These are phyloP conservation scores for Rynchops niger DNA, from an alignment of 2,113 vertebrate genomes.

Conservation along the genomic window DNA sequence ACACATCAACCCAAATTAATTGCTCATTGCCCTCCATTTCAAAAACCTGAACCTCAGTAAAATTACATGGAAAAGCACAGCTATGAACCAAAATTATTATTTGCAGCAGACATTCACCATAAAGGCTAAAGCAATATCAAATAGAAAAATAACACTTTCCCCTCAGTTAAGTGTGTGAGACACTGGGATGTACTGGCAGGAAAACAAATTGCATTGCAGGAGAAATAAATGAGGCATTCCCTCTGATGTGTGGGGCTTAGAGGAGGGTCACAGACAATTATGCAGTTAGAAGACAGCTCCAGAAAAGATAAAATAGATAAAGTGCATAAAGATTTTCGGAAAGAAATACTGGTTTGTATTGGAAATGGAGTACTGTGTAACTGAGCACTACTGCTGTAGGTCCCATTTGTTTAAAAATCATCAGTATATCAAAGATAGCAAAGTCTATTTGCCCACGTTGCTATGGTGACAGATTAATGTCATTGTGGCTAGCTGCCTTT, in stretches of 20 bases:
- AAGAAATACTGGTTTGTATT: neutral
- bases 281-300: neutral
- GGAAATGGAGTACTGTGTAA: neutral
- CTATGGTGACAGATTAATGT: slow-evolving; percentile 64
- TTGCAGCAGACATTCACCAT: neutral
- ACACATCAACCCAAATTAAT: neutral
- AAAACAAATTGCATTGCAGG: neutral
- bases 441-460: slow-evolving; percentile 50
- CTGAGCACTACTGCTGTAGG: slow-evolving; percentile 2
- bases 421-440: slow-evolving; percentile 37
- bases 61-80: neutral
- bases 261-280: neutral
- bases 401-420: slow-evolving; percentile 41
- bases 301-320: neutral
- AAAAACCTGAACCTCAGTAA: neutral
- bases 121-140: neutral
- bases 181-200: neutral
- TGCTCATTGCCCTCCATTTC: neutral
- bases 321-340: neutral
- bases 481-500: slow-evolving; percentile 28
- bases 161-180: neutral
- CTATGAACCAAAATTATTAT: neutral
- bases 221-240: neutral
- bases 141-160: neutral
- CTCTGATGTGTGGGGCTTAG: neutral